Evolutionary conservation across 2,888 invertebrate genomes (phyloP), one percentile per base, ranked within the genome.

Genomic region (Papilio protenor): DNA sequence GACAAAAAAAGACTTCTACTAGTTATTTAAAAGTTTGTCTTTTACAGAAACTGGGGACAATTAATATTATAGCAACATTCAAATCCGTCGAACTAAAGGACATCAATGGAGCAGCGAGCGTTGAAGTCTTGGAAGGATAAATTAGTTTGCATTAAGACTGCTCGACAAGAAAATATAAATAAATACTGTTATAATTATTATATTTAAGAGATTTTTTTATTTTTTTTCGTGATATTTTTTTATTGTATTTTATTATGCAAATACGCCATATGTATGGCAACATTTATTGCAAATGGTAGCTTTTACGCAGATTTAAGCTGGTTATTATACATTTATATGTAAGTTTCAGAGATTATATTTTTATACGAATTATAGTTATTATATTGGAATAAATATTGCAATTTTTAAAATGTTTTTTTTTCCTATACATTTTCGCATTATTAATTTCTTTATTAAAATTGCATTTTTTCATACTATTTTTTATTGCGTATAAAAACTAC

Each of bases 41-140:
- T 81, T 87, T 85, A 57, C 90, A 96, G 91, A 95, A 95, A 88
- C 83, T 93, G 0, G 97, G 97, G 6, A 95, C 95, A 76, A 96
- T 96, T 80, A 96, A 95, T 85, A 92, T 97, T 77, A 95, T 97
- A 16, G 97, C 96, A 0, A 96, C 96, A 16, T 97, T 97, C 90
- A 95, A 95, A 73, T 97, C 97, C 0, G 95, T 90, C 47, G 96
- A 97, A 86, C 91, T 97, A 14, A 94, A 96, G 77, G 97, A 97
- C 84, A 95, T 97, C 79, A 96, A 94, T 10, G 97, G 97, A 57
- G 96, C 96, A 0, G 95, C 95, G 27, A 95, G 93, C 70, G 93
- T 95, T 1, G 96, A 96, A 76, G 96, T 97, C 1, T 91, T 89
- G 70, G 94, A 94, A 80, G 94, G 88, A 83, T 91, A 86, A 87